phyloP scores from a whole-genome alignment of 92 coral and sea anemone species.

The Diadumene lineata region DNA sequence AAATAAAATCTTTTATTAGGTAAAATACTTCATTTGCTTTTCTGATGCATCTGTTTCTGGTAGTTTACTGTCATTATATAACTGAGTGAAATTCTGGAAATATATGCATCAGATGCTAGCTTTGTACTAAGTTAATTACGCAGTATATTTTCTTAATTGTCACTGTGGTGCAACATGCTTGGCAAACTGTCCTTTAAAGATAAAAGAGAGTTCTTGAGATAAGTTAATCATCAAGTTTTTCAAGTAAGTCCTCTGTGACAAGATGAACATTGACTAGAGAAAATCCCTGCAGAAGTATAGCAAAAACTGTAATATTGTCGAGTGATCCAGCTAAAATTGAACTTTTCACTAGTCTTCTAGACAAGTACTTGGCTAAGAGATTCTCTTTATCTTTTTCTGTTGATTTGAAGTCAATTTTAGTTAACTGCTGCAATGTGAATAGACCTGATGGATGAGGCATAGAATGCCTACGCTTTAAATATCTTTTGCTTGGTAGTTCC shows the following conservation, averaged over 20 bases:
- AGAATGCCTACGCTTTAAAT: slow-evolving; percentile 50
- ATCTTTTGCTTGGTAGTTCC: not conserved
- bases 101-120: too few species aligned
- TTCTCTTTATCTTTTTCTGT: slow-evolving; percentile 63
- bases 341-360: slow-evolving; percentile 84
- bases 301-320: slow-evolving; percentile 75
- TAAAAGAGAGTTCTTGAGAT: not conserved
- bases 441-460: slow-evolving; percentile 57
- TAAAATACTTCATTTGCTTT: too few species aligned
- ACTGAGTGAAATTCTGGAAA: too few species aligned
- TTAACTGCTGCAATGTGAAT: slow-evolving; percentile 9
- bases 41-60: too few species aligned
- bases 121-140: too few species aligned
- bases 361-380: slow-evolving; percentile 69
- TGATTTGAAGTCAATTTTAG: slow-evolving; percentile 1
- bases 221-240: slow-evolving; percentile 26
- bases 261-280: slow-evolving; percentile 59
- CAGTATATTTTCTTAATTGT: too few species aligned
- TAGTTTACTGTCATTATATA: too few species aligned
- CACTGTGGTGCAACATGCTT: too few species aligned
- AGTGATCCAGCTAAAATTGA: slow-evolving; percentile 90
- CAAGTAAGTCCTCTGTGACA: slow-evolving; percentile 44
- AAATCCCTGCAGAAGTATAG: slow-evolving; percentile 85
- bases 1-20: too few species aligned
- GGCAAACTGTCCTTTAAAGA: too few species aligned